A percentile compares a stretch with the other conserved stretches of the same genome.
These are phyloP conservation scores for Drosophila triauraria DNA, from an alignment of 1,140 invertebrate species.

Conservation along the genomic window DNA sequence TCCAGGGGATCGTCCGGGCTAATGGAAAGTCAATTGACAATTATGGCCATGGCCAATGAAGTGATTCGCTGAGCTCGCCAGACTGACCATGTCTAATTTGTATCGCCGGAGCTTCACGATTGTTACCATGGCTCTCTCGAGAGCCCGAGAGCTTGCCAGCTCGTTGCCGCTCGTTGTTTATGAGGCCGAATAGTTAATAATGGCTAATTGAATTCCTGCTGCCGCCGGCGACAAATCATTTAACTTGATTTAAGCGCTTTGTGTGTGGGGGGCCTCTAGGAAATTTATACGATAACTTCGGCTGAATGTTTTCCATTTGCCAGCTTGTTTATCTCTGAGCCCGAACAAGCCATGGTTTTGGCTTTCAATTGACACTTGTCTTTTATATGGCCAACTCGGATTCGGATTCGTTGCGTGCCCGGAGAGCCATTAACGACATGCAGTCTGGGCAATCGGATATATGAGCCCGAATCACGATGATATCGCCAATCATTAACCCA, in stretches of 20 bases:
- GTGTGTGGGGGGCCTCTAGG: slow-evolving; percentile 43
- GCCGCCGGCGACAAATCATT: slow-evolving; percentile 79
- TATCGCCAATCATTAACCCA: slow-evolving; percentile 49
- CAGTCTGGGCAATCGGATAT: slow-evolving; percentile 45
- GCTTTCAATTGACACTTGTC: slow-evolving; percentile 67
- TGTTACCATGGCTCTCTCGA: slow-evolving; percentile 42
- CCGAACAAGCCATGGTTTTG: slow-evolving; percentile 53
- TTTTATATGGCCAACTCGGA: slow-evolving; percentile 33
- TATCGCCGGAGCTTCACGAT: slow-evolving; percentile 69
- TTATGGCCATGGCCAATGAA: slow-evolving; percentile 80
- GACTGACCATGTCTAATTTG: slow-evolving; percentile 73
- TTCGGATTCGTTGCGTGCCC: slow-evolving; percentile 43
- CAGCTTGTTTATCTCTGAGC: slow-evolving; percentile 21
- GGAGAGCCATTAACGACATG: slow-evolving; percentile 56
- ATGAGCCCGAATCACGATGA: slow-evolving; percentile 36
- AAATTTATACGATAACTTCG: slow-evolving; percentile 40
- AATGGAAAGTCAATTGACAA: slow-evolving; percentile 85
- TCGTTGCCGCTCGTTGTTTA: slow-evolving; percentile 56
- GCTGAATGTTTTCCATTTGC: slow-evolving; percentile 26
- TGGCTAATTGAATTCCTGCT: slow-evolving; percentile 82
- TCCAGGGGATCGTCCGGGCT: slow-evolving; percentile 59
- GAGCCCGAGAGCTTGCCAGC: slow-evolving; percentile 6
- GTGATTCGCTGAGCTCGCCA: slow-evolving; percentile 69
- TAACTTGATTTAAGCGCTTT: slow-evolving; percentile 79
- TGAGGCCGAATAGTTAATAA: slow-evolving; percentile 81